Evolutionary conservation across 2,888 invertebrate species (phyloP).

Genomic region (Mallateleia sp.): DNA sequence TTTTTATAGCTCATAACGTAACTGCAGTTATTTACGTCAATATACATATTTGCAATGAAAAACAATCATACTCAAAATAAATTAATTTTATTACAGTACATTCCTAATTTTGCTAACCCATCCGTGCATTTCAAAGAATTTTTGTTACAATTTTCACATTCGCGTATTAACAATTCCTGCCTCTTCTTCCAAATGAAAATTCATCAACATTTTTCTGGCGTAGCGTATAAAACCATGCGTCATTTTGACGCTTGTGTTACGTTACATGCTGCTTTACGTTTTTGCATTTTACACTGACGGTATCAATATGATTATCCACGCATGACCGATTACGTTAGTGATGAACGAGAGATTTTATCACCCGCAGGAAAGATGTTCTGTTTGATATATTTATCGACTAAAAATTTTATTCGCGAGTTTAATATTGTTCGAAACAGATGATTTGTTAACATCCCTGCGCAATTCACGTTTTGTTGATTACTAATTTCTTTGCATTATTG

Average conservation of each 20-base stretch:
- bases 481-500: background rate
- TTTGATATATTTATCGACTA: constrained; percentile 62
- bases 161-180: constrained; percentile 38
- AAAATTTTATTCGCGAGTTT: constrained; percentile 48
- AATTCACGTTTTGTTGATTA: constrained; percentile 2
- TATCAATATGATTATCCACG: constrained; percentile 68
- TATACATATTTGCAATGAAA: too few relatives aligned
- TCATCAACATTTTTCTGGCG: constrained; percentile 51
- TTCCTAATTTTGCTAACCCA: too few relatives aligned
- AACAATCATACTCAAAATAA: too few relatives aligned
- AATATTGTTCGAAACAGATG: constrained; percentile 18
- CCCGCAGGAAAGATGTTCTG: constrained; percentile 49
- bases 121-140: too few relatives aligned
- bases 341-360: constrained; percentile 70
- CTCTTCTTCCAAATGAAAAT: constrained; percentile 16
- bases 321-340: constrained; percentile 57
- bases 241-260: constrained; percentile 53
- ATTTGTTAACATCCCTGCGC: constrained; percentile 36
- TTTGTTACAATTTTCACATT: constrained; percentile 34
- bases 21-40: too few relatives aligned
- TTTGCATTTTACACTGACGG: constrained; percentile 45
- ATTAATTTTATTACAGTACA: too few relatives aligned
- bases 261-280: constrained; percentile 35
- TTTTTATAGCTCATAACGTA: too few relatives aligned
- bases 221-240: constrained; percentile 49